Percentiles rank a stretch among this genome's conserved stretches.
Conservation (phyloP, 2,797 vertebrate species). For the Gobionotothen gibberifrons region DNA sequence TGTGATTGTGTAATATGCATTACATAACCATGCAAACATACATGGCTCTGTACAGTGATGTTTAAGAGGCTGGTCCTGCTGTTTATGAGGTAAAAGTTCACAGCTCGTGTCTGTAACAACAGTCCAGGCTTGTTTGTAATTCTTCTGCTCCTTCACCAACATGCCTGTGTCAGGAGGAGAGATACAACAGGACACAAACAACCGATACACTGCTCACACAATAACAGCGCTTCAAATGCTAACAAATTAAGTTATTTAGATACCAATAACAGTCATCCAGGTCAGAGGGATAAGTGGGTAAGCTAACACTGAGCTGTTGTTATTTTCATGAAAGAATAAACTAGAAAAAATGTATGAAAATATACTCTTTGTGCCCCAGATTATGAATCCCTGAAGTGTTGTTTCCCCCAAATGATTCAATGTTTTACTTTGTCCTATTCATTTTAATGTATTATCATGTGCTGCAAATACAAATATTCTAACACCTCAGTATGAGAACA, state of each 20-base stretch:
- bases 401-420: not conserved
- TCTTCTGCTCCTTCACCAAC: not conserved
- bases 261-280: conserved; percentile 15
- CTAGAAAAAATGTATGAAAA: conserved; percentile 44
- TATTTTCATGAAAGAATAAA: conserved; percentile 33
- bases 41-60: not conserved
- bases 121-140: not conserved
- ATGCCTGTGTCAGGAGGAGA: not conserved
- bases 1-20: conserved; percentile 25
- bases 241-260: conserved; percentile 2
- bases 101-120: not conserved
- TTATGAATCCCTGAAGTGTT: conserved; percentile 36
- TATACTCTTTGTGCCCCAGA: conserved; percentile 45
- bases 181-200: not conserved
- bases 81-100: conserved; percentile 27
- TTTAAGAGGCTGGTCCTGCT: not conserved
- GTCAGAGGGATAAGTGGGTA: conserved; percentile 27
- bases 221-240: not conserved
- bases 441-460: not conserved
- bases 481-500: too few relatives aligned
- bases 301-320: conserved; percentile 30
- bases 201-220: not conserved
- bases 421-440: not conserved
- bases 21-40: not conserved
- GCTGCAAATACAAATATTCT: not conserved